Base-by-base conservation (phyloP, 2,888 invertebrate species). In the Ichneumoninae sp. region DNA sequence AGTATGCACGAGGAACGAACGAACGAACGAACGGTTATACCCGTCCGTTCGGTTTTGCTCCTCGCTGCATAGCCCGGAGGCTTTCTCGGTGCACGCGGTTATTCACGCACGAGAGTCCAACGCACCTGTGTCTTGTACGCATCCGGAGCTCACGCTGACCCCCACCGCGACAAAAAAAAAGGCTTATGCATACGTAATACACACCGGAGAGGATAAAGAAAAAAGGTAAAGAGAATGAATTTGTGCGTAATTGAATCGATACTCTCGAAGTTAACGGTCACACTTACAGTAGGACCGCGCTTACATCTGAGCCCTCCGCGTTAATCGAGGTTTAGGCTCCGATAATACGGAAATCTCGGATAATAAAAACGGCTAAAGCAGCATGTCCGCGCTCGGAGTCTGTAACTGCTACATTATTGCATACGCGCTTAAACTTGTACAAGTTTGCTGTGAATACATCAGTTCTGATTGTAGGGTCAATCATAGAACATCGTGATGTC, bases 91-190 rank as follows among this genome's bases (percentile, higher is more conserved):
- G 75, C 47, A 70, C 69, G 74, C 78, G 81, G 75, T 85, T 82
- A 78, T 85, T 74, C 78, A 81, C 78, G 70, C 76, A 82, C 74
- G 78, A 78, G 65, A 81, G 78, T 81, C 81, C 78, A 78, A 78
- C 74, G 81, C 84, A 85, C 78, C 84, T 82, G 84, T 82, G 82
- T 75, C 82, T 81, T 70, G 84, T 54, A 54, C 74, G 78, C 78
- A 82, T 85, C 84, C 81, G 81, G 84, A 78, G 74, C 47, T n/a
- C 81, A 22, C 40, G 47, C 33, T 66, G 78, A 69, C 52, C 81
- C 63, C 70, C 47, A 50, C 57, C 47, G 57, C 57, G 70, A 75
- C 40, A 36, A 69, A 83, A 78, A 83, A 78, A 66, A 65, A 83
- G 54, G 8, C 22, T 65, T 74, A 74, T 75, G 84, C 78, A 82